These are phyloP conservation scores for Falco concolor DNA, from an alignment of 2,797 vertebrate genomes.

Conservation along the genomic window DNA sequence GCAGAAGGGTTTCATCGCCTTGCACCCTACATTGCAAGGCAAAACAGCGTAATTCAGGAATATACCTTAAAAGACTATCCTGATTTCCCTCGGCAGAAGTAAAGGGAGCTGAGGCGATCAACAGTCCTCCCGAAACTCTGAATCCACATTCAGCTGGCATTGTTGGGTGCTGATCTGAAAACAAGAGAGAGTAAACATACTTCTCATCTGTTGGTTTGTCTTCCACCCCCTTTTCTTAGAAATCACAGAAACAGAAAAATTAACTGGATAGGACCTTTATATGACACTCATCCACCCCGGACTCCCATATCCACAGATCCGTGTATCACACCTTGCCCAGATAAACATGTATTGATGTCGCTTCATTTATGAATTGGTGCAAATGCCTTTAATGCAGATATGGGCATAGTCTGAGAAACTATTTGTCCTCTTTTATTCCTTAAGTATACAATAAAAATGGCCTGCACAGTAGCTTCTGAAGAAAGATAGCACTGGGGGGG, in stretches of 20 bases:
- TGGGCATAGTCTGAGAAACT: background rate
- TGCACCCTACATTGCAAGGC: background rate
- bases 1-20: background rate
- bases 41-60: background rate
- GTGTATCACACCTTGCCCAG: background rate
- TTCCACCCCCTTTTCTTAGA: background rate
- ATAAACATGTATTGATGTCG: background rate
- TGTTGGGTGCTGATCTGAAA: background rate
- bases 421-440: background rate
- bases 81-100: background rate
- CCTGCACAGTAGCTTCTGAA: background rate
- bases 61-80: background rate
- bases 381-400: background rate
- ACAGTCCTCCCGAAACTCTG: background rate
- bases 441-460: background rate
- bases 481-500: rapidly evolving
- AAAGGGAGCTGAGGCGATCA: background rate
- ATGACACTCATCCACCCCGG: rapidly evolving
- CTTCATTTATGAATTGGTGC: background rate
- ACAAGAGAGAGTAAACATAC: background rate
- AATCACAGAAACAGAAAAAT: background rate
- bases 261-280: background rate
- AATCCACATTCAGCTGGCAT: background rate
- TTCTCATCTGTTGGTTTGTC: background rate
- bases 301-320: background rate